phyloP scores from a whole-genome alignment of 92 coral and sea anemone genomes.

The Epizoanthus rinbou region DNA sequence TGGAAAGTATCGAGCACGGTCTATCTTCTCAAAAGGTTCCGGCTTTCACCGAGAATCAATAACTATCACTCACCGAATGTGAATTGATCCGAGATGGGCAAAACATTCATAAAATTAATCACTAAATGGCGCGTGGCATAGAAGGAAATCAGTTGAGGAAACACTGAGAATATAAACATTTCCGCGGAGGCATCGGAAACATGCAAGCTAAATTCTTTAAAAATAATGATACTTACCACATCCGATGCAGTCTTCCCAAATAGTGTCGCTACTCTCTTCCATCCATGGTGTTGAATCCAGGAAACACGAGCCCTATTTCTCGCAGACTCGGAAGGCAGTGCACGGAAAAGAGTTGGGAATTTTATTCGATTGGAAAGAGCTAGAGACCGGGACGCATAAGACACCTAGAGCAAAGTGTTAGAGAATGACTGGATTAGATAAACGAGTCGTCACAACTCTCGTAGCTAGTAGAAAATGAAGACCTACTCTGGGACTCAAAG shows the following conservation, averaged over 20 bases:
- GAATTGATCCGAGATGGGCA: too few species aligned
- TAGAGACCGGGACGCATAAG: slow-evolving; percentile 90
- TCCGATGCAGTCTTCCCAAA: slow-evolving; percentile 79
- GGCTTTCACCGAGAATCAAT: too few species aligned
- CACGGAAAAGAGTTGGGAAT: slow-evolving; percentile 88
- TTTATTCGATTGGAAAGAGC: slow-evolving; percentile 73
- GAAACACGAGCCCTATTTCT: slow-evolving; percentile 85
- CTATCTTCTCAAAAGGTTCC: too few species aligned
- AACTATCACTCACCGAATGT: too few species aligned
- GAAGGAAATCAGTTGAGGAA: too few species aligned
- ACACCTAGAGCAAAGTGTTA: slow-evolving; percentile 55
- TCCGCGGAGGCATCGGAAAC: not conserved
- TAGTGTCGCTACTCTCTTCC: slow-evolving; percentile 85
- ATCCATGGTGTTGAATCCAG: slow-evolving; percentile 80
- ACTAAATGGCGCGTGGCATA: too few species aligned
- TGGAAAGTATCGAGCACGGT: too few species aligned
- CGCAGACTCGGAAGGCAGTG: slow-evolving; percentile 93
- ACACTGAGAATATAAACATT: too few species aligned
- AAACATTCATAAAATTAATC: too few species aligned
- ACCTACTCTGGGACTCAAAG: too few species aligned
- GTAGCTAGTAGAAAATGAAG: not conserved
- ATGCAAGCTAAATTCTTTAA: not conserved
- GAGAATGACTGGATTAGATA: not conserved
- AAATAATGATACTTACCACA: slow-evolving; percentile 58
- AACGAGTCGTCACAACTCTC: not conserved